Conservation (phyloP, 2,888 invertebrate genomes). For the Drosophila kuntzei region DNA sequence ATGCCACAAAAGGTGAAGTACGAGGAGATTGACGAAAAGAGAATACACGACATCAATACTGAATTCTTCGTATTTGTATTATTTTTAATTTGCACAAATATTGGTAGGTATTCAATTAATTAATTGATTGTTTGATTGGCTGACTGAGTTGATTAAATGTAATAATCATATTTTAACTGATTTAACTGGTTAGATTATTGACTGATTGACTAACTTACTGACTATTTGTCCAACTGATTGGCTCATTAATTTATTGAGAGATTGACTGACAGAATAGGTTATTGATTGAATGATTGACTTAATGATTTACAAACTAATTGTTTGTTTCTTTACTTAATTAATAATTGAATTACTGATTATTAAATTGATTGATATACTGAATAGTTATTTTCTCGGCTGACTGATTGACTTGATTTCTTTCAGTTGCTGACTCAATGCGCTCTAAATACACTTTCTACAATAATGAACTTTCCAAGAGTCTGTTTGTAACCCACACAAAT, state of each 20-base stretch:
- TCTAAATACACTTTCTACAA: background rate
- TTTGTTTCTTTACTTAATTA: background rate
- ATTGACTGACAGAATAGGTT: background rate
- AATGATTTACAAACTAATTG: background rate
- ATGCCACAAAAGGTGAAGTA: conserved; percentile 24
- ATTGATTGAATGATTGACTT: background rate
- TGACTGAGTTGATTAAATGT: background rate
- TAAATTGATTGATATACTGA: background rate
- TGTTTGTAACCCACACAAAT: background rate
- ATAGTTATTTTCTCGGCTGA: background rate
- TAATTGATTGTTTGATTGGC: background rate
- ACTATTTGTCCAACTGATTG: too few relatives aligned
- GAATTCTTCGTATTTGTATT: conserved; percentile 9
- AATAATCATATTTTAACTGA: background rate
- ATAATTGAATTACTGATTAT: background rate
- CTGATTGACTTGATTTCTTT: background rate
- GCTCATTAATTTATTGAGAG: background rate
- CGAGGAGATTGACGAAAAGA: conserved; percentile 7
- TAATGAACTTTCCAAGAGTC: background rate
- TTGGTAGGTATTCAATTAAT: conserved; percentile 17
- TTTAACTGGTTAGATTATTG: background rate
- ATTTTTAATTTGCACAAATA: conserved; percentile 1
- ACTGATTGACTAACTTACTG: background rate
- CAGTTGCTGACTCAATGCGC: background rate
- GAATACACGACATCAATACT: conserved; percentile 4